A percentile compares a stretch with the other conserved stretches of the same genome.
phyloP scores from a whole-genome alignment of 2,888 invertebrate genomes.

The Lamellibrachia columna region DNA sequence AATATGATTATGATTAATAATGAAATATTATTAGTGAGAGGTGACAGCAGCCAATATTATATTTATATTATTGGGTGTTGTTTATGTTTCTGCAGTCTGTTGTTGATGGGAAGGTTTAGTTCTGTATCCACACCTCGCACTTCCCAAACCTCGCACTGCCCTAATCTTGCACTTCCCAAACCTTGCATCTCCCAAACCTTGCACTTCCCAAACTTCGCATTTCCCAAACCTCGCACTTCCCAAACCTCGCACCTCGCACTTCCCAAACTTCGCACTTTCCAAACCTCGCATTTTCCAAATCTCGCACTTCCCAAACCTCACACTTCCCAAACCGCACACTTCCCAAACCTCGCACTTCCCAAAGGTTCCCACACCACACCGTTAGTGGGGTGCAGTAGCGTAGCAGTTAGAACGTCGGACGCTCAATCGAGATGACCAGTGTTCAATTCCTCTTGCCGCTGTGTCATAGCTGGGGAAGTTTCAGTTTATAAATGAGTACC shows the following conservation, averaged over 20 bases:
- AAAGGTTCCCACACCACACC: background rate
- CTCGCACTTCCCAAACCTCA: background rate
- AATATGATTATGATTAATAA: background rate
- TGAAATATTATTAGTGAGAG: background rate
- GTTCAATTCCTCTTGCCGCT: too few species aligned
- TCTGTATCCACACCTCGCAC: background rate
- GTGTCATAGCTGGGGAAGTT: too few species aligned
- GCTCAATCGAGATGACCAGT: too few species aligned
- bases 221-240: too few species aligned
- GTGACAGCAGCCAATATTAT: background rate
- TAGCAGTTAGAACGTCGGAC: too few species aligned
- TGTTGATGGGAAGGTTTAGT: background rate
- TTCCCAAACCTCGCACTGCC: background rate
- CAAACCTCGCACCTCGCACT: background rate
- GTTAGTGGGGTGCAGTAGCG: too few species aligned
- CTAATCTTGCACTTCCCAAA: background rate
- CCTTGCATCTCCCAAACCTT: background rate
- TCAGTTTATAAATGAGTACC: too few species aligned
- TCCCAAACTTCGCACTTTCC: background rate
- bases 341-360: background rate
- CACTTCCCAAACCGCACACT: too few species aligned
- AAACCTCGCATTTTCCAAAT: background rate
- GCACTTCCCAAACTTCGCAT: background rate
- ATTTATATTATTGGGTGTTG: background rate
- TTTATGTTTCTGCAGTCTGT: background rate